These are phyloP conservation scores for Yponomeuta cagnagella DNA, from an alignment of 2,888 invertebrate genomes.

Conservation along the genomic window DNA sequence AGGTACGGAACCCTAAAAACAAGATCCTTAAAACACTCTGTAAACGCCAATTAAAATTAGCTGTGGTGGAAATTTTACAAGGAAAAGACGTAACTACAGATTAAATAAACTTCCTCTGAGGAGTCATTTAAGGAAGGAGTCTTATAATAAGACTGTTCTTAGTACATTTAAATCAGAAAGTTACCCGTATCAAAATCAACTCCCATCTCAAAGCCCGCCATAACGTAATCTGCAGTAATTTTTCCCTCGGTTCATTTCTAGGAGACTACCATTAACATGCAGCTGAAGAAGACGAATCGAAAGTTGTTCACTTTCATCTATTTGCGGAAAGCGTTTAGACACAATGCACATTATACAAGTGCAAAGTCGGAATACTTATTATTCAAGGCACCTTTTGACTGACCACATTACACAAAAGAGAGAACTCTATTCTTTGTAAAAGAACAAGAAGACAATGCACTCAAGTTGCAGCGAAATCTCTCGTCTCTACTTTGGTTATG, in stretches of 20 bases:
- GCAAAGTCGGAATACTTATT: not conserved
- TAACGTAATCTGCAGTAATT: not conserved
- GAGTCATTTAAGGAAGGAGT: too few relatives aligned
- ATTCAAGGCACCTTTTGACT: slow-evolving; percentile 8
- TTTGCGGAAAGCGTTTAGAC: slow-evolving; percentile 18
- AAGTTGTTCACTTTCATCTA: slow-evolving; percentile 19
- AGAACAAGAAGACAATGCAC: not conserved
- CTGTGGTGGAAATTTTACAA: too few relatives aligned
- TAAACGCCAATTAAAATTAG: too few relatives aligned
- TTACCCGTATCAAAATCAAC: too few relatives aligned
- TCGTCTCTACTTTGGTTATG: too few relatives aligned
- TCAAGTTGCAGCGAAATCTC: not conserved
- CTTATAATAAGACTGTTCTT: too few relatives aligned
- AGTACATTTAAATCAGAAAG: too few relatives aligned
- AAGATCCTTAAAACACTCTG: too few relatives aligned
- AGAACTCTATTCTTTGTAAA: not conserved
- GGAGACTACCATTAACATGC: slow-evolving; percentile 12
- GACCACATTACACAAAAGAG: not conserved
- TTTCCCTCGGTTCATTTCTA: not conserved
- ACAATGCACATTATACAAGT: not conserved
- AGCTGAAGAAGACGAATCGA: slow-evolving; percentile 16
- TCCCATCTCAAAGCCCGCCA: not conserved
- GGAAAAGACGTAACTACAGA: too few relatives aligned
- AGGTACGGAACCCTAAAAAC: too few relatives aligned
- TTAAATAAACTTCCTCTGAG: too few relatives aligned